A percentile compares a stretch with the other conserved stretches of the same genome.
These are phyloP conservation scores for Hippocampus kuda DNA, from an alignment of 2,797 vertebrate species.

Conservation along the genomic window DNA sequence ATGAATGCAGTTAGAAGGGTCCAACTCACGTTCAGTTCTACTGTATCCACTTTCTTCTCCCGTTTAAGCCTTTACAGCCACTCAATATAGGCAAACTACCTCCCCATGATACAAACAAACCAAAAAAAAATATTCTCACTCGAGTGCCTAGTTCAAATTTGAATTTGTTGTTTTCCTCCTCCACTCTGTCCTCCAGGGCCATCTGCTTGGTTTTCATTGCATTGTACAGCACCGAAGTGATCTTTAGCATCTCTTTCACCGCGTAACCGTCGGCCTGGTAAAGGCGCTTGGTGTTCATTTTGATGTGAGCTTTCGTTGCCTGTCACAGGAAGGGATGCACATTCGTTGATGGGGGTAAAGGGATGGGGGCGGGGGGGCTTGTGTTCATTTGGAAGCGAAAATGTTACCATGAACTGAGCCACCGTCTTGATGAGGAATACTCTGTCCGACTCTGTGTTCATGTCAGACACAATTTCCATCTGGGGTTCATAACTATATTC, in stretches of 20 bases:
- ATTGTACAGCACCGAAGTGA: constrained; percentile 83
- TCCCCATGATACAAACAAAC: neutral
- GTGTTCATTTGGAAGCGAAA: neutral
- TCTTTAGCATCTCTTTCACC: constrained; percentile 89
- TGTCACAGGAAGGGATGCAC: neutral
- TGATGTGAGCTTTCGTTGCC: constrained; percentile 92
- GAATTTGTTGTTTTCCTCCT: constrained; percentile 80
- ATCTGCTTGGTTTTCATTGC: constrained; percentile 86
- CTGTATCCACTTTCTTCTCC: neutral
- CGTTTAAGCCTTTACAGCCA: neutral
- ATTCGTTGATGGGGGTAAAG: neutral
- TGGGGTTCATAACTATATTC: constrained; percentile 82
- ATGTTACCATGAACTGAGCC: constrained; percentile 90
- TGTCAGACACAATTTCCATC: constrained; percentile 81
- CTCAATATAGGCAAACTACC: neutral
- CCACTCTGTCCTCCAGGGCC: constrained; percentile 39
- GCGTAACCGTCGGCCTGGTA: constrained; percentile 94
- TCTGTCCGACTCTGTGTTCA: constrained; percentile 86
- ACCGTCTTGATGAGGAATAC: constrained; percentile 94
- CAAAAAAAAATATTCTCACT: constrained; percentile 55
- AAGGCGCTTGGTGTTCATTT: constrained; percentile 88
- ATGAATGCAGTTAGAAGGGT: too few relatives aligned
- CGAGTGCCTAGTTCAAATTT: constrained; percentile 86
- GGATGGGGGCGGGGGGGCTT: neutral
- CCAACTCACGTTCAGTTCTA: neutral